Base-by-base conservation (phyloP, 2,797 vertebrate genomes). In the Acipenser transmontanus region DNA sequence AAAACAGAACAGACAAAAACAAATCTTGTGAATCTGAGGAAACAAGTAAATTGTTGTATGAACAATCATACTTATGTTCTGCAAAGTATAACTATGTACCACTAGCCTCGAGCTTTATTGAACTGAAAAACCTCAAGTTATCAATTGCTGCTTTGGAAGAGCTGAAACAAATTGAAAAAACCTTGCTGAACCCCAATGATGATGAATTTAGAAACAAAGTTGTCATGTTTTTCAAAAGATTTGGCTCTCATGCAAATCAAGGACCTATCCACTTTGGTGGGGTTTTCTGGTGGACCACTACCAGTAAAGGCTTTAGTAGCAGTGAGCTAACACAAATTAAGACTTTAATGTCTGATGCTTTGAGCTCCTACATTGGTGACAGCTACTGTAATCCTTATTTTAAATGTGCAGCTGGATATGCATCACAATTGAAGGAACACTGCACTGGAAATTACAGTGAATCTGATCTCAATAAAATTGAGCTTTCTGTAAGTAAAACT, bases 241-340 rank as follows among this genome's bases (percentile, higher is more conserved):
- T 84, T 72, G 85, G 87, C 1, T 88, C 84, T 63, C 87, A 88
- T 1, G 12, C 75, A 2, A 80, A 82, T 49, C 82, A 87, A 56
- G 85, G 84, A 0, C 82, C 82, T 48, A 8, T 87, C 12, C 87
- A 88, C 60, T 79, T 89, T 9, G 86, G 87, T 17, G 87, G 82
- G 6, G 81, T 89, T 63, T 89, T 82, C 72, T 85, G 79, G 78
- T 89, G 83, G 82, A 89, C 78, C 50, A 81, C 76, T 0, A 68
- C 66, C 2, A 49, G 47, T 0, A 71, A 74, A 64, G 84, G 78
- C 1, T 87, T 87, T 70, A 57, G 9, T 49, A 63, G 47, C 0
- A 68, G 80, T 4, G 69, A 79, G 1, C 0, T 51, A 20, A 65
- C 68, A 8, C 71, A 85, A 52, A 8, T 81, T 7, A 88, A 78